phyloP scores from a whole-genome alignment of 2,113 vertebrate genomes.

The Lepidothrix coronata region DNA sequence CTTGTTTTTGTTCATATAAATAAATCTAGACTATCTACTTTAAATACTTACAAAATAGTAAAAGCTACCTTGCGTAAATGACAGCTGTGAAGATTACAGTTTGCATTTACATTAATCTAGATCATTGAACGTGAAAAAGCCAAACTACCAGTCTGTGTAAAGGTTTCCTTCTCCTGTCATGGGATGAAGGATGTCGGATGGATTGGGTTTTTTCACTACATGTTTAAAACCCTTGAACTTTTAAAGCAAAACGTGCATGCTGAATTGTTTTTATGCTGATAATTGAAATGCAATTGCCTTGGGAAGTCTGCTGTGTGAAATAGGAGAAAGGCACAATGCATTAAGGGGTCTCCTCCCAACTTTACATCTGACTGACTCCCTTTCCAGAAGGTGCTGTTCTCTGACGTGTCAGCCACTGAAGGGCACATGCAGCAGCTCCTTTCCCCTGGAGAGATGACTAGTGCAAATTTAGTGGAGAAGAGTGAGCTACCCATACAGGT shows the following conservation, averaged over 20 bases:
- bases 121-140: not conserved
- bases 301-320: not conserved
- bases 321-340: not conserved
- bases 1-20: not conserved
- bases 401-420: not conserved
- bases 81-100: not conserved
- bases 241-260: not conserved
- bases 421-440: accelerated
- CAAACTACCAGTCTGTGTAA: not conserved
- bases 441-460: not conserved
- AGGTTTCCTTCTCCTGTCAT: not conserved
- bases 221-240: constrained; percentile 20
- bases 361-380: not conserved
- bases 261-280: not conserved
- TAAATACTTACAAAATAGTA: not conserved
- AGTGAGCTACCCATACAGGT: not conserved
- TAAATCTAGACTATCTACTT: not conserved
- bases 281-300: not conserved
- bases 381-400: not conserved
- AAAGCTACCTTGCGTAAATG: not conserved
- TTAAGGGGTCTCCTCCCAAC: not conserved
- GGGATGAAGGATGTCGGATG: not conserved
- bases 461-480: not conserved
- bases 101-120: not conserved
- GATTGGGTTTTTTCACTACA: not conserved